A percentile compares a stretch with the other conserved stretches of the same genome.
Conservation (phyloP, 2,797 vertebrate species). For the Discoglossus pictus region DNA sequence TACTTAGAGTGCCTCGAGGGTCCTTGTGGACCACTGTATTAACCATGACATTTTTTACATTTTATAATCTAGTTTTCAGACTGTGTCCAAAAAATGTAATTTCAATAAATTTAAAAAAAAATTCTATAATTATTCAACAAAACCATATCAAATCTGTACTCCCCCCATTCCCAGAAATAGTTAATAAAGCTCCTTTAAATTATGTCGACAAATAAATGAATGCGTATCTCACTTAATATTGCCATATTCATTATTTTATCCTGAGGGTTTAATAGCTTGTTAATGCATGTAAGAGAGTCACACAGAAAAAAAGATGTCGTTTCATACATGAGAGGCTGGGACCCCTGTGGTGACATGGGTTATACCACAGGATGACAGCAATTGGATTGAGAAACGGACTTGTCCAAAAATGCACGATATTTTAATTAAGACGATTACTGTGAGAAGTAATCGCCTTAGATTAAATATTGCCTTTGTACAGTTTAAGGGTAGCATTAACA, state of each 20-base stretch:
- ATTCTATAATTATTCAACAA: too few species aligned
- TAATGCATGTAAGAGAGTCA: slow-evolving; percentile 47
- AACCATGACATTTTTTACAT: too few species aligned
- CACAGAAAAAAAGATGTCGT: slow-evolving; percentile 28
- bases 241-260: slow-evolving; percentile 20
- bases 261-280: slow-evolving; percentile 32
- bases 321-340: slow-evolving; percentile 32
- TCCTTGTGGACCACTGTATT: too few species aligned
- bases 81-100: too few species aligned
- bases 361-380: slow-evolving; percentile 39
- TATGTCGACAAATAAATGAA: slow-evolving; percentile 18
- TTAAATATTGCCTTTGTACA: slow-evolving; percentile 52
- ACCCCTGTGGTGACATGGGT: slow-evolving; percentile 43
- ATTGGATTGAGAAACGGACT: slow-evolving; percentile 44
- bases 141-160: too few species aligned
- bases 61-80: too few species aligned
- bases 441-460: slow-evolving; percentile 49
- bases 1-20: too few species aligned
- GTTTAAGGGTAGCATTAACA: slow-evolving; percentile 49
- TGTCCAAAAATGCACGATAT: slow-evolving; percentile 51
- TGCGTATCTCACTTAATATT: slow-evolving; percentile 10
- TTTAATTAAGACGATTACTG: slow-evolving; percentile 51
- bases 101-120: too few species aligned
- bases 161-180: too few species aligned
- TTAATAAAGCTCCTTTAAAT: slow-evolving; percentile 10